Percentiles rank a stretch among this genome's conserved stretches.
These are phyloP conservation scores for Callipepla californica DNA, from an alignment of 2,113 vertebrate genomes.

Conservation along the genomic window DNA sequence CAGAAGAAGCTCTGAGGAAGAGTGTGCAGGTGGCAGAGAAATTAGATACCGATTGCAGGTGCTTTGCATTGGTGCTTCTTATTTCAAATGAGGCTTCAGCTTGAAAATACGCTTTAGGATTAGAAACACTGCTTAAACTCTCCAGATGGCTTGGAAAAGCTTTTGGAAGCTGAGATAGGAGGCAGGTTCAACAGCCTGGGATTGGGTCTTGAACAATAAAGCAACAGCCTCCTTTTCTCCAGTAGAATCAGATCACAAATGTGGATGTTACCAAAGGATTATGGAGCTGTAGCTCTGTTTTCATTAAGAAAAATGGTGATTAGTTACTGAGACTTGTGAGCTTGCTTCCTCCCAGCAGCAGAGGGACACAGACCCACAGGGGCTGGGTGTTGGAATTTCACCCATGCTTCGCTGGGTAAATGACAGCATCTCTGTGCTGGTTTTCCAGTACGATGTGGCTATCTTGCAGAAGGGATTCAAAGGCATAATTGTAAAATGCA, in stretches of 20 bases:
- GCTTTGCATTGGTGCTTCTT: background rate
- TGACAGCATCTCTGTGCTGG: background rate
- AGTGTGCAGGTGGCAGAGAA: fast-evolving
- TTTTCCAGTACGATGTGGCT: background rate
- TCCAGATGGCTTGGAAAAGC: background rate
- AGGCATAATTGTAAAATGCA: constrained; percentile 9
- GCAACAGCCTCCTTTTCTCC: background rate
- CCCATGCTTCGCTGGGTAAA: background rate
- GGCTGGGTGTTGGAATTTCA: background rate
- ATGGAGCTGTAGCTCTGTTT: background rate
- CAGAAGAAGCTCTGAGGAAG: background rate
- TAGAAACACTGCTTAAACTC: background rate
- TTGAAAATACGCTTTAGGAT: background rate
- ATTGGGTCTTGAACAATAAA: background rate
- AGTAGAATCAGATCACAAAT: constrained; percentile 9
- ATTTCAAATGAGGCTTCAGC: background rate
- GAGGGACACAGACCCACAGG: background rate
- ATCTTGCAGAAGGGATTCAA: constrained; percentile 6
- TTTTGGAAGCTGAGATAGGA: background rate
- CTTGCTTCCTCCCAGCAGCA: background rate
- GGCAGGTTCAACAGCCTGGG: background rate
- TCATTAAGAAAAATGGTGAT: background rate
- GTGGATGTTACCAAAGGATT: background rate
- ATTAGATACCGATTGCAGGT: background rate
- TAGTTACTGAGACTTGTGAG: constrained; percentile 4